Percentiles rank a stretch among this genome's conserved stretches.
Evolutionary conservation across 2,888 invertebrate genomes (phyloP).

Genomic region (Acleris literana): DNA sequence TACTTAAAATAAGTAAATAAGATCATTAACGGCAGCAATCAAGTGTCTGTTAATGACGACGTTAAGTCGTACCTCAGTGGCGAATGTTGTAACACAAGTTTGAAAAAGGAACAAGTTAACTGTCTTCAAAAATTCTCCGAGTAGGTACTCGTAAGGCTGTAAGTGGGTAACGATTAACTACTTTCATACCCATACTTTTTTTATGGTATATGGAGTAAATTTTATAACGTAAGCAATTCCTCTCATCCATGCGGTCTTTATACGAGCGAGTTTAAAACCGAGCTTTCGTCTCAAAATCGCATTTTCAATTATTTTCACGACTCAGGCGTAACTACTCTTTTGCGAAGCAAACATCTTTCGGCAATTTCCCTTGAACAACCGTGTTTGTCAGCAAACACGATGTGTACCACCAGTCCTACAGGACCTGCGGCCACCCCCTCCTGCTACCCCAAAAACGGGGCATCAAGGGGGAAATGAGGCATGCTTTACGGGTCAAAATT

Average conservation of each 20-base stretch:
- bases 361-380: slow-evolving; percentile 59
- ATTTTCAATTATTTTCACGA: slow-evolving; percentile 25
- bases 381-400: slow-evolving; percentile 64
- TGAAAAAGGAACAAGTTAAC: no score
- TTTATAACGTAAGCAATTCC: neutral
- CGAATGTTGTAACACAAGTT: no score
- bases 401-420: slow-evolving; percentile 48
- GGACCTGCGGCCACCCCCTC: slow-evolving; percentile 46
- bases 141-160: no score
- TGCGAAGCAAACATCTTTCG: slow-evolving; percentile 62
- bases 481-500: slow-evolving; percentile 62
- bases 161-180: no score
- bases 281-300: slow-evolving; percentile 10
- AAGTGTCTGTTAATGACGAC: no score
- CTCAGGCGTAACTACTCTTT: slow-evolving; percentile 25
- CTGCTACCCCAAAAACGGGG: slow-evolving; percentile 32
- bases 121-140: no score
- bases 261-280: neutral
- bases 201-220: neutral
- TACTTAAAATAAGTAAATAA: no score
- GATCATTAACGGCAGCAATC: no score
- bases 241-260: neutral
- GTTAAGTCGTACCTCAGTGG: no score
- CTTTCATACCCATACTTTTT: no score
- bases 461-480: slow-evolving; percentile 39